Percentiles rank a stretch among this genome's conserved stretches.
These are phyloP conservation scores for Acipenser oxyrinchus DNA, from an alignment of 2,797 vertebrate species.

Conservation along the genomic window DNA sequence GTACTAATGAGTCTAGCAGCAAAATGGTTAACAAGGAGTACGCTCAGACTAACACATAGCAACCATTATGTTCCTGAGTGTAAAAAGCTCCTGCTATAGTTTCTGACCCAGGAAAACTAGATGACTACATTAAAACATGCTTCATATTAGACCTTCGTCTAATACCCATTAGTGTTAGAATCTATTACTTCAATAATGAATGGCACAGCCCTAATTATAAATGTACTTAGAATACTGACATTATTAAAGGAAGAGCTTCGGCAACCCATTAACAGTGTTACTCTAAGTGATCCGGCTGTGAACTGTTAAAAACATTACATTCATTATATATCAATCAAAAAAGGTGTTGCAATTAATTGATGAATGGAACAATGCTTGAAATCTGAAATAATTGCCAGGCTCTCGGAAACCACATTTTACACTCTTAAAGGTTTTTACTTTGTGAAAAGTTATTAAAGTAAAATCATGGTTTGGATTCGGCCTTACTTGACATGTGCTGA, in stretches of 20 bases:
- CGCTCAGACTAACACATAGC: conserved; percentile 56
- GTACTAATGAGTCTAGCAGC: conserved; percentile 55
- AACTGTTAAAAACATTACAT: conserved; percentile 94
- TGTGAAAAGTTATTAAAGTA: no score
- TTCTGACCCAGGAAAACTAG: no score
- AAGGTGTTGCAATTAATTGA: conserved; percentile 91
- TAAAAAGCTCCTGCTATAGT: no score
- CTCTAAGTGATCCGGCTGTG: conserved; percentile 95
- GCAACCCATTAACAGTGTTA: conserved; percentile 88
- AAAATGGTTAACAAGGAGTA: conserved; percentile 63
- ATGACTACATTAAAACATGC: no score
- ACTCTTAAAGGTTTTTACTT: no score
- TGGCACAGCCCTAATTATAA: conserved; percentile 94
- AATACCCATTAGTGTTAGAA: conserved; percentile 87
- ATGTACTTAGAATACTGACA: conserved; percentile 88
- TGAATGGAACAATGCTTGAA: conserved; percentile 72
- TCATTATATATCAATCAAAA: conserved; percentile 83
- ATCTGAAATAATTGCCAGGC: conserved; percentile 66
- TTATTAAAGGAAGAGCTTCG: conserved; percentile 74
- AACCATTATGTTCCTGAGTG: conserved; percentile 25
- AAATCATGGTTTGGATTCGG: no score
- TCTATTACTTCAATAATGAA: conserved; percentile 84
- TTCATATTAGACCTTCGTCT: conserved; percentile 67
- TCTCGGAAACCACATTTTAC: conserved; percentile 27
- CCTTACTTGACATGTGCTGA: no score